Base-by-base conservation (phyloP, 2,888 invertebrate species). In the Agrochola lota region DNA sequence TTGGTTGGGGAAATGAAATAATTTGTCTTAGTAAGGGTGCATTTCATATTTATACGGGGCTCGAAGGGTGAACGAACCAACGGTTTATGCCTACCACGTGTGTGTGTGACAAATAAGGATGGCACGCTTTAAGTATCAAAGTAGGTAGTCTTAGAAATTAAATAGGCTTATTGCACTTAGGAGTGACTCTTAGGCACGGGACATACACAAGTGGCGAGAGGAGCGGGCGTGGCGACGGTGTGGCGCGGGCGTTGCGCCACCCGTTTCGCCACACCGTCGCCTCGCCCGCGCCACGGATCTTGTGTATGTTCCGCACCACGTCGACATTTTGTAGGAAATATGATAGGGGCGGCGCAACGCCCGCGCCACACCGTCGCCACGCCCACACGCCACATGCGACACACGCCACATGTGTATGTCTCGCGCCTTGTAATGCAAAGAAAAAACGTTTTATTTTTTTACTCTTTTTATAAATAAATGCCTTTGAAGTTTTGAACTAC, bases 11-110 rank as follows among this genome's bases (percentile, higher is more conserved):
- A 96, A 96, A 96, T 96, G 96, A 96, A 96, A 96, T 96, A 95
- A 96, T 96, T 96, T 96, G 96, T 96, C 96, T 95, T 93, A 91
- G 93, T 92, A 81, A 94, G 96, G 96, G 96, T 96, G 96, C 95
- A 96, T 96, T 95, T 95, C 95, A 95, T 96, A 96, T 96, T 95
- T 94, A 91, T 91, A 92, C 88, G 87, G 85, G 87, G 78, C 81
- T 84, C 83, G 78, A 86, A 93, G 93, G 96, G 94, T 95, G 94
- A 96, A 95, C 88, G 95, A 95, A 93, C 95, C 71, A 90, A 74
- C 78, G 77, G 84, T 85, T 89, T 85, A 90, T 90, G 90, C 87
- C 86, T 87, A 89, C 85, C 90, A 88, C 91, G 91, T 91, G 91
- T 87, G 76, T 85, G 80, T 82, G 85, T 80, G 80, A 86, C 81